A percentile compares a stretch with the other conserved stretches of the same genome.
Conservation (phyloP, 2,113 vertebrate species). For the Larimichthys polyactis region DNA sequence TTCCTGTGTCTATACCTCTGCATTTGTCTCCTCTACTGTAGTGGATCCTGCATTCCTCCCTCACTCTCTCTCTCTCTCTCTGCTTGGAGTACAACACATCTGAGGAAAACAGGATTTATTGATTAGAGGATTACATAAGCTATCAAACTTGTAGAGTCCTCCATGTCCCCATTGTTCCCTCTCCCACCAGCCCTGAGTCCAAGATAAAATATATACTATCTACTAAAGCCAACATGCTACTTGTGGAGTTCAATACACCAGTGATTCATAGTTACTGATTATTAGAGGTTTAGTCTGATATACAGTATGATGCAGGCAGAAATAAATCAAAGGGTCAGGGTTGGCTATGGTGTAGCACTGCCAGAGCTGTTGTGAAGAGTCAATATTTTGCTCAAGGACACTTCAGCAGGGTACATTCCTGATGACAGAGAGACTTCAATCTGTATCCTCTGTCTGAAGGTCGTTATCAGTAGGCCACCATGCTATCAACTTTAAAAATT, state of each 20-base stretch:
- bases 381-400: conserved; percentile 35
- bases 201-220: conserved; percentile 1
- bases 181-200: conserved; percentile 1
- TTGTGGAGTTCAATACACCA: conserved; percentile 22
- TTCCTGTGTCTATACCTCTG: neutral
- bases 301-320: neutral
- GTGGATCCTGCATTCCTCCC: neutral
- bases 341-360: neutral
- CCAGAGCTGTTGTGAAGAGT: conserved; percentile 11
- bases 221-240: neutral
- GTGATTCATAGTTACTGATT: conserved; percentile 12
- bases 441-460: conserved; percentile 28
- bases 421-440: conserved; percentile 25
- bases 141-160: conserved; percentile 41
- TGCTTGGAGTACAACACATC: conserved; percentile 27
- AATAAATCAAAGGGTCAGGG: conserved; percentile 26
- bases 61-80: neutral
- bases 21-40: neutral
- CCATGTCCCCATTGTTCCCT: conserved; percentile 8
- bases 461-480: neutral
- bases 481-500: neutral
- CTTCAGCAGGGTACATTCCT: conserved; percentile 1
- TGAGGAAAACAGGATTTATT: conserved; percentile 38
- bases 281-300: conserved; percentile 32
- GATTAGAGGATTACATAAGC: conserved; percentile 51